Evolutionary conservation across 2,113 vertebrate species (phyloP).

Genomic region (Sapajus apella): DNA sequence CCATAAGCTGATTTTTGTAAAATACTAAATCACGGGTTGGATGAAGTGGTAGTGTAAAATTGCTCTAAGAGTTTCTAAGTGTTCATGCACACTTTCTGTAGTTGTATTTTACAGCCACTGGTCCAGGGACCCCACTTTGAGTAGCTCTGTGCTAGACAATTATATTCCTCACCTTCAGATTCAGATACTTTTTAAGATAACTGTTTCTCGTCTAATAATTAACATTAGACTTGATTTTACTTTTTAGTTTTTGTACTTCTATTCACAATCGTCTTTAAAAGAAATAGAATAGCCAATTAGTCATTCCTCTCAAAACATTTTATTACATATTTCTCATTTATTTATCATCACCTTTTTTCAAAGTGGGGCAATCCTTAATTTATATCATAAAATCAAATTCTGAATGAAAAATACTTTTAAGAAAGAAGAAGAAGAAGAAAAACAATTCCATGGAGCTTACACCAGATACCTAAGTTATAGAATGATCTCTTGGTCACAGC

Average conservation of each 20-base stretch:
- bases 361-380: background rate
- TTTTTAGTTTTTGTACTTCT: constrained; percentile 20
- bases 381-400: background rate
- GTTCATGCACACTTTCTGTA: background rate
- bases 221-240: background rate
- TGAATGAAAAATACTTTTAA: constrained; percentile 36
- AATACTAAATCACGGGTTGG: background rate
- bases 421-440: background rate
- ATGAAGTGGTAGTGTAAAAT: background rate
- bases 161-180: constrained; percentile 9
- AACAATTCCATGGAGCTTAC: background rate
- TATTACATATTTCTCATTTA: background rate
- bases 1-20: background rate
- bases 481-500: background rate
- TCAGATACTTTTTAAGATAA: constrained; percentile 16
- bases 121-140: background rate
- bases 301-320: constrained; percentile 25
- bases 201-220: background rate
- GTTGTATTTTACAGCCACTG: background rate
- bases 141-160: background rate
- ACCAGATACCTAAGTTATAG: background rate
- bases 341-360: constrained; percentile 22
- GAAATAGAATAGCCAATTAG: background rate
- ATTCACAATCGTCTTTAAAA: constrained; percentile 25
- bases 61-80: constrained; percentile 1